Percentiles rank a stretch among this genome's conserved stretches.
These are phyloP conservation scores for Corythaeola cristata DNA, from an alignment of 2,113 vertebrate species.

Conservation along the genomic window DNA sequence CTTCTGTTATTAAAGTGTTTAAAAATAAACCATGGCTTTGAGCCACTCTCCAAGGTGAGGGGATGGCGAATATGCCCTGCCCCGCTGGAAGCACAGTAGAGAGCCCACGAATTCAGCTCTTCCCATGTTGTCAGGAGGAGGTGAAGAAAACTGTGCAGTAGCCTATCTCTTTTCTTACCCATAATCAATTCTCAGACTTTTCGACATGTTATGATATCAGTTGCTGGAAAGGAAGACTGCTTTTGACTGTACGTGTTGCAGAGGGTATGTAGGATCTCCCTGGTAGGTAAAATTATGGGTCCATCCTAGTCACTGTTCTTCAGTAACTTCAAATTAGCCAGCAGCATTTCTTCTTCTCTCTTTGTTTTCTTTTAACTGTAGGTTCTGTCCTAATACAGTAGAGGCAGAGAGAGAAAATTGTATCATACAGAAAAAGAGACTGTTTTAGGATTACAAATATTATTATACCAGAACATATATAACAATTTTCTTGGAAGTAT, in stretches of 20 bases:
- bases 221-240: not conserved
- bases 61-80: not conserved
- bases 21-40: slow-evolving; percentile 45
- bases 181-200: not conserved
- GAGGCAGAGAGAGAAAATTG: not conserved
- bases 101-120: not conserved
- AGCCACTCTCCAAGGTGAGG: not conserved
- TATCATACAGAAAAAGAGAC: not conserved
- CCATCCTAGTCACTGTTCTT: not conserved
- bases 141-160: not conserved
- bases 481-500: not conserved
- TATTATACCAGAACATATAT: not conserved
- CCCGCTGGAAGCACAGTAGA: not conserved
- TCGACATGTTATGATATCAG: not conserved
- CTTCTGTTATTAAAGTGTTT: slow-evolving; percentile 39
- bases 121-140: not conserved
- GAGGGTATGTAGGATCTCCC: not conserved
- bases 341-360: not conserved
- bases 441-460: not conserved
- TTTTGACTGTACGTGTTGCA: not conserved
- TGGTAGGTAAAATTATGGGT: not conserved
- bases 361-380: not conserved
- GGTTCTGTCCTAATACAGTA: not conserved
- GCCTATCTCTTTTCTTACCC: not conserved
- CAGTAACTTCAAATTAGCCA: not conserved